Base-by-base conservation (phyloP, 2,113 vertebrate species). In the Peromyscus maniculatus region DNA sequence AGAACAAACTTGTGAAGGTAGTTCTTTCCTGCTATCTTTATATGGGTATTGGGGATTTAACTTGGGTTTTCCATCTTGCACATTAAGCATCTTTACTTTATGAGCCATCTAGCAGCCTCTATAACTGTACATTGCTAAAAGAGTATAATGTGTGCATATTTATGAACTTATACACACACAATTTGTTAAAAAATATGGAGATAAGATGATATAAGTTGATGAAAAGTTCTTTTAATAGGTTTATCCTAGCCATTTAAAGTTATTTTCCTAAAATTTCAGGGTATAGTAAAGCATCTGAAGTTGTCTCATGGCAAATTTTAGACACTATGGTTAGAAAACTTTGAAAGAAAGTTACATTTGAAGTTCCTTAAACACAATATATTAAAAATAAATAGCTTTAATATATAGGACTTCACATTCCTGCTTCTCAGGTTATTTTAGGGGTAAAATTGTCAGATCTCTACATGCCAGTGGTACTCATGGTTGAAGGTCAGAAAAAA, bases 371-470 rank as follows among this genome's bases (percentile, higher is more conserved):
- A 78, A 92, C 28, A 97, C 78, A 78, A 8, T 4, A 6, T 57
- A 31, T 82, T n/a, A 3, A 36, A n/a, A 71, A n/a, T 69, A 88
- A 95, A 93, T n/a, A 64, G 10, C 55, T 93, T 93, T 75, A 79
- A 78, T 59, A 87, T 15, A 46, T 17, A 52, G 9, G 67, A 49
- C 66, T 90, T 93, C 89, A 78, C 17, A 93, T 5, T 39, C 17
- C 7, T 49, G 11, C 16, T 91, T 96, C 28, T 94, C 26, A 67
- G 31, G 28, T 2, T 72, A 49, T 79, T 91, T 59, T 91, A 89
- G 3, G 52, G 43, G 46, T 33, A 96, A 15, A 87, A 72, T 91
- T 89, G 16, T 94, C 43, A 80, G 82, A 94, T 93, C 43, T 74
- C 69, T 24, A 28, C 66, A 52, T 79, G 75, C 31, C 88, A 43